These are phyloP conservation scores for Cryptoprocta ferox DNA, from an alignment of 2,797 vertebrate species.

Conservation along the genomic window DNA sequence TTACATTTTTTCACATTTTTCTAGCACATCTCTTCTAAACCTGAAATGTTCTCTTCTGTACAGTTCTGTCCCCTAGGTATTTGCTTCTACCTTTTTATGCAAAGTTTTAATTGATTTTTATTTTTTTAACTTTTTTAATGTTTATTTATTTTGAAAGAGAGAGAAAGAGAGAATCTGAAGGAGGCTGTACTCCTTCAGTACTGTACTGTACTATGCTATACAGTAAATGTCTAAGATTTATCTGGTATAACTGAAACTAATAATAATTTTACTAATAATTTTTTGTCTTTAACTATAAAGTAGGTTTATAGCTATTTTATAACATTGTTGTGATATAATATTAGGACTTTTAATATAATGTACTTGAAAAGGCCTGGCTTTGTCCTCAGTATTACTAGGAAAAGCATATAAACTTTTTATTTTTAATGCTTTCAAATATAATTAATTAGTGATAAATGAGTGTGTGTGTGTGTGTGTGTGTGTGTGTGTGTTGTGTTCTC, in stretches of 20 bases:
- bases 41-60: not conserved
- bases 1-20: not conserved
- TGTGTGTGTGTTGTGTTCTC: not conserved
- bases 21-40: not conserved
- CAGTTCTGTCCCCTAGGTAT: not conserved
- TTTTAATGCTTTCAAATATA: not conserved
- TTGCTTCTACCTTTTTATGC: not conserved
- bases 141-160: no score
- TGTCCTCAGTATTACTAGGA: not conserved
- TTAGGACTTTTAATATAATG: not conserved
- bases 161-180: no score
- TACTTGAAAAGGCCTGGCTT: not conserved
- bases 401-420: not conserved
- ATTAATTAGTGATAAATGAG: not conserved
- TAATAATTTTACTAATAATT: not conserved
- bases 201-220: no score
- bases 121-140: not conserved
- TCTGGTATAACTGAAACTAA: not conserved
- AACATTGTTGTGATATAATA: not conserved
- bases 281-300: not conserved
- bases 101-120: not conserved
- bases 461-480: not conserved
- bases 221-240: not conserved
- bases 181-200: no score
- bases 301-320: slow-evolving; percentile 12